Evolutionary conservation across 2,113 vertebrate genomes (phyloP).

Genomic region (Brienomyrus brachyistius): DNA sequence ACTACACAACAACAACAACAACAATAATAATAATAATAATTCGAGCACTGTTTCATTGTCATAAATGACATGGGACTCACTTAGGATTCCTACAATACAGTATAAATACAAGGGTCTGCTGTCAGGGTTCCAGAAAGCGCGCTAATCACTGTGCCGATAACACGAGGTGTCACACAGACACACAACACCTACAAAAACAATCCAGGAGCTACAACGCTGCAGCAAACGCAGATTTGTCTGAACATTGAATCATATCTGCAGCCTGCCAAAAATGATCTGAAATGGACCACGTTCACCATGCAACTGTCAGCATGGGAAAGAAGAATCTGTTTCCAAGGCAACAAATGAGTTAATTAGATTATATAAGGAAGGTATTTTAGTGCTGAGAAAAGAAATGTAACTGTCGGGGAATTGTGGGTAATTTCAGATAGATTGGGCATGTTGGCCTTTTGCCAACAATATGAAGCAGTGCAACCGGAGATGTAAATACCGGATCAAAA

Average conservation of each 20-base stretch:
- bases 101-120: not conserved
- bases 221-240: not conserved
- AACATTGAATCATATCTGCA: not conserved
- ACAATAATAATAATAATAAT: not conserved
- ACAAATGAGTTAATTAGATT: slow-evolving; percentile 36
- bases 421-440: not conserved
- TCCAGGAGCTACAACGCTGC: not conserved
- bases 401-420: slow-evolving; percentile 15
- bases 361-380: slow-evolving; percentile 17
- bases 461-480: not conserved
- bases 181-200: not conserved
- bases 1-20: not conserved
- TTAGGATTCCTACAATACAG: not conserved
- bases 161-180: not conserved
- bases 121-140: not conserved
- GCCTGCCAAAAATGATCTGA: not conserved
- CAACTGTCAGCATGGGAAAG: not conserved
- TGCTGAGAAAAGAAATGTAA: slow-evolving; percentile 17
- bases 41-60: not conserved
- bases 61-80: not conserved
- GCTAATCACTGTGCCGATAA: not conserved
- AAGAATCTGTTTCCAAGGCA: slow-evolving; percentile 30
- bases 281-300: not conserved
- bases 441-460: not conserved
- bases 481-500: not conserved